Evolutionary conservation across 2,888 invertebrate genomes (phyloP), one percentile per base, ranked within the genome.

Genomic region (Caenorhabditis becei): DNA sequence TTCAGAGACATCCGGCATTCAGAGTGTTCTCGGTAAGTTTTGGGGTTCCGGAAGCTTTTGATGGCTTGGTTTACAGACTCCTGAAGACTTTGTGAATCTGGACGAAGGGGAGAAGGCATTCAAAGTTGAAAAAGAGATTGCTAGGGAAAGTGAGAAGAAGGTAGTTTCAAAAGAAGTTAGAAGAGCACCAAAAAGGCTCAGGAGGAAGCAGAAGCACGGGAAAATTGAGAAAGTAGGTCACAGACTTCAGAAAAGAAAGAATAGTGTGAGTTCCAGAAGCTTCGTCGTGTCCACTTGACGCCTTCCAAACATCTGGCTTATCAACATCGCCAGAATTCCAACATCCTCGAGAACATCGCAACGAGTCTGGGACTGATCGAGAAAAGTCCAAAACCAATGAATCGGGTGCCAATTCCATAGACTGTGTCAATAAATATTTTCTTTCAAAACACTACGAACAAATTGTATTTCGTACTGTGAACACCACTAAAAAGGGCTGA

Each of bases 261-360:
- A 35, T 35, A 5, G 5, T 35, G 7, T 5, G 35, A 35, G 37
- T 67, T 77, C 18, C 49, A 72, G 74, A 80, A 74, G 26, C 56
- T 80, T 18, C 74, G 74, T 8, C 74, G 80, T 7, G 69, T 80
- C 3, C 47, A 51, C 32, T 51, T 80, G 24, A 74, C 54, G 2
- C 80, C 80, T 11, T 72, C 79, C 1, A 58, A 49, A 18, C 41
- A 49, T 14, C 18, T 69, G 8, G 53, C 54, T 7, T 35, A 69
- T 26, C 69, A 80, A 65, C 62, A 74, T 32, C 53, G 59, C 0
- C 41, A 74, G 14, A 80, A 80, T 23, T 58, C 49, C 5, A 80
- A 80, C 20, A 80, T 80, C 35, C 16, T 80, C 41, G 80, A 80
- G 51, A 74, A 74, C 18, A 80, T 80, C 53, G 80, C 80, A 0